These are phyloP conservation scores for Euplagia quadripunctaria DNA, from an alignment of 2,888 invertebrate species.

Conservation along the genomic window DNA sequence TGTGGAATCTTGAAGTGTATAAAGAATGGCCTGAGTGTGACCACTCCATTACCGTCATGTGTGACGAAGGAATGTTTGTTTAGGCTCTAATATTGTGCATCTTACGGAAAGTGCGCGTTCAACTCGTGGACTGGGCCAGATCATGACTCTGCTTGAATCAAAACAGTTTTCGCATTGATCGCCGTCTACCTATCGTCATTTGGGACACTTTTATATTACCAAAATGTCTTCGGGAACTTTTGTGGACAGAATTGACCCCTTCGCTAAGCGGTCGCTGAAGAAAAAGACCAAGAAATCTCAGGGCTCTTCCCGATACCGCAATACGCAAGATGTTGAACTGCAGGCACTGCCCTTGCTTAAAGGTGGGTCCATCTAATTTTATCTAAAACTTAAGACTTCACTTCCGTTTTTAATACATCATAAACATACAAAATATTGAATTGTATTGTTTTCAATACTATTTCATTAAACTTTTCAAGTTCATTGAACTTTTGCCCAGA, in stretches of 20 bases:
- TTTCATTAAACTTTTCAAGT: slow-evolving; percentile 43
- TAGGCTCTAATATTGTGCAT: slow-evolving; percentile 86
- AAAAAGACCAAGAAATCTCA: slow-evolving; percentile 99
- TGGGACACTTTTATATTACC: slow-evolving; percentile 84
- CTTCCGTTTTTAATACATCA: slow-evolving; percentile 20
- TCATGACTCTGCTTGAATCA: slow-evolving; percentile 85
- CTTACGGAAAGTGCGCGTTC: slow-evolving; percentile 84
- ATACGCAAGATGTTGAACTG: slow-evolving; percentile 98
- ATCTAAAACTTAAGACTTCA: slow-evolving; percentile 20
- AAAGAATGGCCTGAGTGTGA: slow-evolving; percentile 87
- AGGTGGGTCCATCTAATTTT: slow-evolving; percentile 89
- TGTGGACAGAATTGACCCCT: slow-evolving; percentile 99
- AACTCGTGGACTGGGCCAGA: slow-evolving; percentile 82
- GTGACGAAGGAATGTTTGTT: slow-evolving; percentile 88
- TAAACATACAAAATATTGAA: slow-evolving; percentile 11
- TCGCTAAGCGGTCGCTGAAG: slow-evolving; percentile 98
- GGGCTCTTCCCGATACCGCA: slow-evolving; percentile 99
- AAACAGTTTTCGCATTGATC: slow-evolving; percentile 85
- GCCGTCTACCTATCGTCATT: slow-evolving; percentile 83
- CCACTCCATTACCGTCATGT: slow-evolving; percentile 87
- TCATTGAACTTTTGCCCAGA: slow-evolving; percentile 59
- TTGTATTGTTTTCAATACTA: slow-evolving; percentile 15
- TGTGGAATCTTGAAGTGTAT: slow-evolving; percentile 86
- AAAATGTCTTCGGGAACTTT: slow-evolving; percentile 94
- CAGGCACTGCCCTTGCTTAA: slow-evolving; percentile 98